phyloP scores from a whole-genome alignment of 2,797 vertebrate species.

The Sciurus vulgaris region DNA sequence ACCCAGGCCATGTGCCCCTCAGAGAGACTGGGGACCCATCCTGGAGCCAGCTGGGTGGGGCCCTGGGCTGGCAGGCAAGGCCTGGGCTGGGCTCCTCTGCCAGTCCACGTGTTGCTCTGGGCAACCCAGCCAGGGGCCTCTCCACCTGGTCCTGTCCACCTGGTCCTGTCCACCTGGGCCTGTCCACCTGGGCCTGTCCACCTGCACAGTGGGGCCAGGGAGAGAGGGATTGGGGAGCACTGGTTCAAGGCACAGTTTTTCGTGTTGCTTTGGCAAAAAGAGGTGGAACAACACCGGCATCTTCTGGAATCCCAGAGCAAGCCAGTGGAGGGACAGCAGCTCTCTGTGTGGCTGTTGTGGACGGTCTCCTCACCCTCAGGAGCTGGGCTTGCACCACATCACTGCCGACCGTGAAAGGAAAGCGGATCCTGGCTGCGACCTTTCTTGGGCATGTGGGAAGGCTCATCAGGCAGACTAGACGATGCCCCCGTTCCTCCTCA shows the following conservation, averaged over 20 bases:
- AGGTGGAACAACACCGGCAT: neutral
- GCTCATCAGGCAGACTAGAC: neutral
- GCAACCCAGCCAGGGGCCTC: neutral
- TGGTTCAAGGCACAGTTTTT: neutral
- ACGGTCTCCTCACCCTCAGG: too few relatives aligned
- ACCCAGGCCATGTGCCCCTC: neutral
- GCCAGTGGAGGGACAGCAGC: too few relatives aligned
- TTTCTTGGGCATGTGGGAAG: neutral
- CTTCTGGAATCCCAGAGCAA: neutral
- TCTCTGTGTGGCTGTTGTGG: neutral
- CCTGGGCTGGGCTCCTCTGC: neutral
- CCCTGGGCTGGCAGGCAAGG: too few relatives aligned
- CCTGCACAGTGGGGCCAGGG: too few relatives aligned
- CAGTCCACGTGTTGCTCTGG: fast-evolving
- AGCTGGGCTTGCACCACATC: neutral
- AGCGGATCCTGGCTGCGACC: neutral
- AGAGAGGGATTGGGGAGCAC: neutral
- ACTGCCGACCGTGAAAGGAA: too few relatives aligned
- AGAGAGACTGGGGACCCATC: too few relatives aligned
- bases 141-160: neutral
- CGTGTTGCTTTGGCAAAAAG: neutral
- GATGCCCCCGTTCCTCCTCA: neutral
- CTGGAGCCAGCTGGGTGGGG: too few relatives aligned
- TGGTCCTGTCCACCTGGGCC: too few relatives aligned
- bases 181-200: too few relatives aligned